Conservation (phyloP, 2,113 vertebrate genomes). For the Erinaceus europaeus region DNA sequence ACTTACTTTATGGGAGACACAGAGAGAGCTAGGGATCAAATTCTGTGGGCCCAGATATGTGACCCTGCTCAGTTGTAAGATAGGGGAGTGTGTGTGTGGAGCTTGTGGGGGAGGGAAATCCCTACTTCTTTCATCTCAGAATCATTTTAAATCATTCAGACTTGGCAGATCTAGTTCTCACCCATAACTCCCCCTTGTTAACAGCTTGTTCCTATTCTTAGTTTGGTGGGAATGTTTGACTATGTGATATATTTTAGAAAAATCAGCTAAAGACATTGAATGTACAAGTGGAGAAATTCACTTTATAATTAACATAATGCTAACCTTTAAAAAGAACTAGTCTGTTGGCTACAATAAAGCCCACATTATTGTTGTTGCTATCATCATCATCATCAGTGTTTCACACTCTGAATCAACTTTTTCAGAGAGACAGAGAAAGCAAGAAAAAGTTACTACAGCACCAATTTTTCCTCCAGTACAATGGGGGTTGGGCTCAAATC, state of each 20-base stretch:
- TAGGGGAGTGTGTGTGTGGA: background rate
- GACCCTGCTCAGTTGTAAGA: constrained; percentile 26
- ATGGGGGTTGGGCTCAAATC: too few relatives aligned
- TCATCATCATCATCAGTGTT: too few relatives aligned
- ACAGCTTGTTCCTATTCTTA: constrained; percentile 68
- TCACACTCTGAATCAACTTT: too few relatives aligned
- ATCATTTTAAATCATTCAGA: constrained; percentile 48
- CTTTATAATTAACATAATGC: constrained; percentile 37
- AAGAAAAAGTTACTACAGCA: too few relatives aligned
- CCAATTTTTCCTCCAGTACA: too few relatives aligned
- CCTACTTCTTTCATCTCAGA: constrained; percentile 24
- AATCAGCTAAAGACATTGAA: constrained; percentile 43
- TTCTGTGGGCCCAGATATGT: too few relatives aligned
- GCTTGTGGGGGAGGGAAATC: background rate
- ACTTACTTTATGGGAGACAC: too few relatives aligned
- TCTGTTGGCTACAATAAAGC: constrained; percentile 22
- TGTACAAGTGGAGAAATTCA: constrained; percentile 3
- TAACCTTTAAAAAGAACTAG: background rate
- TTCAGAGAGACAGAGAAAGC: too few relatives aligned
- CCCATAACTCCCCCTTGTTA: constrained; percentile 38
- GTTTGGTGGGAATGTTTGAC: constrained; percentile 36
- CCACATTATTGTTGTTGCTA: too few relatives aligned
- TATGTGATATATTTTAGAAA: constrained; percentile 47
- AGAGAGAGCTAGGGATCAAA: too few relatives aligned
- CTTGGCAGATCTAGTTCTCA: constrained; percentile 49